Percentiles rank a stretch among this genome's conserved stretches.
These are phyloP conservation scores for Plecturocebus donacophilus DNA, from an alignment of 2,113 vertebrate genomes.

Conservation along the genomic window DNA sequence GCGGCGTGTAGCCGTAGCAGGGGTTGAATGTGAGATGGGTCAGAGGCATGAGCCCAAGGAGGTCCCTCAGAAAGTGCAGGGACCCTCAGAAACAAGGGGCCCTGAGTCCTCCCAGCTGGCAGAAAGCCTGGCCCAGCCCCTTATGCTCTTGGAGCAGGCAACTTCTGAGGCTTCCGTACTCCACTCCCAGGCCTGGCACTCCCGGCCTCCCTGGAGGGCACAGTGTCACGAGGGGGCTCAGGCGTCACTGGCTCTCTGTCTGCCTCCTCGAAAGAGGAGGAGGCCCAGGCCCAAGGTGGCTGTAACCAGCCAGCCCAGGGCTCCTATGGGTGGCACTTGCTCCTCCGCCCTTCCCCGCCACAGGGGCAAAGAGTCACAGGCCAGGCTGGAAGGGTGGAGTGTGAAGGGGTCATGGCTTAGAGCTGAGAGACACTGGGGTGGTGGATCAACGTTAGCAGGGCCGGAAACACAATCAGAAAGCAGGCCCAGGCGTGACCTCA, in stretches of 20 bases:
- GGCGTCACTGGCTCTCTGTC: not conserved
- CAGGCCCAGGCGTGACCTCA: not conserved
- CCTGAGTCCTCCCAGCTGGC: not conserved
- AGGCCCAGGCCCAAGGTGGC: not conserved
- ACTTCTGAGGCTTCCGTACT: not conserved
- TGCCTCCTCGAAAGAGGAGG: not conserved
- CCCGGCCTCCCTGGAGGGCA: not conserved
- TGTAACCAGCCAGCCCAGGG: not conserved
- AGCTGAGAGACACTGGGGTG: not conserved
- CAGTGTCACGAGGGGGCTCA: too few relatives aligned
- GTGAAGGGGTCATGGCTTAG: not conserved
- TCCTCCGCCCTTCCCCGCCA: not conserved
- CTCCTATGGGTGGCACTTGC: not conserved
- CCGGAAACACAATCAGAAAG: not conserved
- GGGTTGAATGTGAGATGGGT: not conserved
- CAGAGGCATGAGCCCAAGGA: not conserved
- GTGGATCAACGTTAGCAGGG: too few relatives aligned
- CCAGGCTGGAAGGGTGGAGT: not conserved
- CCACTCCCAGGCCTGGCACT: not conserved
- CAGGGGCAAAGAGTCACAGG: not conserved
- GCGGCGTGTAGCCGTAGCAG: fast-evolving
- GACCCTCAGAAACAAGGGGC: not conserved
- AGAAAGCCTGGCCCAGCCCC: not conserved
- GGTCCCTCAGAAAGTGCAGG: not conserved
- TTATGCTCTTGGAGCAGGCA: fast-evolving